Evolutionary conservation across 2,113 vertebrate genomes (phyloP), one percentile per base, ranked within the genome.

Genomic region (Rhea pennata): DNA sequence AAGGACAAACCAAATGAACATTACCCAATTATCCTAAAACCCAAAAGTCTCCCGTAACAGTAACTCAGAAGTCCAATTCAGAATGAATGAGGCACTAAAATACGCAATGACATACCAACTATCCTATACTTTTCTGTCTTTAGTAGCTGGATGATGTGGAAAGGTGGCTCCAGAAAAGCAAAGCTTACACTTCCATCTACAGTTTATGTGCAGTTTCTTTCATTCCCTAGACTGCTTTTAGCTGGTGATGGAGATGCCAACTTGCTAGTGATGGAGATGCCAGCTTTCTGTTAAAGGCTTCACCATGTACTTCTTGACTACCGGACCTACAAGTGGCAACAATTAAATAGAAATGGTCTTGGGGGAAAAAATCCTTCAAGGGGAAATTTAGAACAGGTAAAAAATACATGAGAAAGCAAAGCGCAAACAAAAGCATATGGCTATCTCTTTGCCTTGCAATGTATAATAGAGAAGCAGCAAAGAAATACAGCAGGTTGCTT

Each of bases 31-130:
- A 31, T 48, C 42, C 8, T 51, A 42, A 91, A 84, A 64, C 12
- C 22, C 51, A 15, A 16, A 48, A 84, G 15, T 42, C 65, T 67
- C 87, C 31, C 59, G 29, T 74, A 36, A 54, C 61, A 84, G 2
- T 0, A 0, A 12, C 42, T 70, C 33, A 56, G 69, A 72, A 67
- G 9, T 22, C 15, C 7, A n/a, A 3, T 5, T 64, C 11, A 14
- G 56, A 31, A 74, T 46, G 85, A 92, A 83, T 3, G 29, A 74
- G 48, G 73, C 46, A 71, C 27, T 83, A 21, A 80, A 65, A 62
- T 15, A 2, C 1, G 5, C 4, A 29, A 40, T 10, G 29, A 53
- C 5, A 12, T 6, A 4, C 12, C n/a, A 74, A 3, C 50, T 71
- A 22, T 62, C 10, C 27, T 66, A 15, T 58, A 53, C n/a, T 72